Evolutionary conservation across 2,113 vertebrate genomes (phyloP).

Genomic region (Lipophrys pholis): DNA sequence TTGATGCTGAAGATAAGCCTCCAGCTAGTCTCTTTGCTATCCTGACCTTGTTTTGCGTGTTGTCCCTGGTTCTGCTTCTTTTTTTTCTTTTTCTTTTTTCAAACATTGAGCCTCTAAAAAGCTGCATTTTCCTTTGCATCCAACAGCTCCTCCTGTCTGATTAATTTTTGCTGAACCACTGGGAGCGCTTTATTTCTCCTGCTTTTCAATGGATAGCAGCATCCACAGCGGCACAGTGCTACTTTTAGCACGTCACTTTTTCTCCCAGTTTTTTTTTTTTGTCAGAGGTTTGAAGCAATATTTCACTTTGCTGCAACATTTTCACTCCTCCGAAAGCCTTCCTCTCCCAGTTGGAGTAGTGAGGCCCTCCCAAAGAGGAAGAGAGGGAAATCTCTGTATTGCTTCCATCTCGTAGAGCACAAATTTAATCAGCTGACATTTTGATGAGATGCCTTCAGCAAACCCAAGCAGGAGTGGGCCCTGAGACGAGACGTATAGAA

Average conservation of each 20-base stretch:
- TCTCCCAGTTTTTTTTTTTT: slow-evolving; percentile 12
- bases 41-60: slow-evolving; percentile 2
- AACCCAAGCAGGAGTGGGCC: neutral
- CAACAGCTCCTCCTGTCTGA: slow-evolving; percentile 15
- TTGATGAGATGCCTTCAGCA: neutral
- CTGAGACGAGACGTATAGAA: neutral
- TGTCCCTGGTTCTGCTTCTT: neutral
- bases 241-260: slow-evolving; percentile 46
- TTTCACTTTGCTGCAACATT: slow-evolving; percentile 26
- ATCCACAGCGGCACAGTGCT: slow-evolving; percentile 39
- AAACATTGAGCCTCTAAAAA: slow-evolving; percentile 1
- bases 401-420: neutral
- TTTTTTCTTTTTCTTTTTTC: neutral
- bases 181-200: slow-evolving; percentile 34
- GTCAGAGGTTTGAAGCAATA: slow-evolving; percentile 46
- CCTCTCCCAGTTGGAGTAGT: slow-evolving; percentile 17
- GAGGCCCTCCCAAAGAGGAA: slow-evolving; percentile 23
- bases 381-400: neutral
- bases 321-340: slow-evolving; percentile 20
- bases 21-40: neutral
- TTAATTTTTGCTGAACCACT: slow-evolving; percentile 15
- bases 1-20: neutral
- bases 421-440: slow-evolving; percentile 30
- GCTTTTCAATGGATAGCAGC: slow-evolving; percentile 36
- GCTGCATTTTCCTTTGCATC: neutral